phyloP scores from a whole-genome alignment of 2,113 vertebrate genomes.

The Chrysochloris asiatica region DNA sequence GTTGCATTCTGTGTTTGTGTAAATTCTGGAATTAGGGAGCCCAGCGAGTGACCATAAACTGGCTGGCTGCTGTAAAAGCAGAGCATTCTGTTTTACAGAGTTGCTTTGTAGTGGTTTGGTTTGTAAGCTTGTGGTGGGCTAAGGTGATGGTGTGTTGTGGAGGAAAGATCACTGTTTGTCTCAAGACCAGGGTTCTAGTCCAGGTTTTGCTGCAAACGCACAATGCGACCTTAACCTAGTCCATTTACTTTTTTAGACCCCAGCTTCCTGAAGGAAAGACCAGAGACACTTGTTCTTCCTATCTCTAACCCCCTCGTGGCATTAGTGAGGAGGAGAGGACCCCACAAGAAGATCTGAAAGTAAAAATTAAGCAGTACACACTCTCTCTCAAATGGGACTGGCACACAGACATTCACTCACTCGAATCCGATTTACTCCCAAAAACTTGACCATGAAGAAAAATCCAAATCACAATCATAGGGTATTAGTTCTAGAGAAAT shows the following conservation, averaged over 20 bases:
- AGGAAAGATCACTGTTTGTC: neutral
- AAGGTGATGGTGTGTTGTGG: neutral
- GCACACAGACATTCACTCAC: no score
- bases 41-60: neutral
- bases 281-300: neutral
- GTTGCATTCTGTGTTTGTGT: no score
- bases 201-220: neutral
- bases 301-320: neutral
- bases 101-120: neutral
- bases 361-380: no score
- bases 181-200: neutral
- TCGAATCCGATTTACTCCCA: neutral
- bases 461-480: neutral
- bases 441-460: neutral
- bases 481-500: neutral
- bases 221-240: neutral
- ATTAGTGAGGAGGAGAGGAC: neutral
- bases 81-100: neutral
- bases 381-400: neutral
- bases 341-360: no score
- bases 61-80: no score
- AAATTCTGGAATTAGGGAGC: neutral
- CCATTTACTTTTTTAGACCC: neutral
- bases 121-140: neutral
- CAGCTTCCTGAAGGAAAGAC: no score